These are phyloP conservation scores for Agrypnus murinus DNA, from an alignment of 2,888 invertebrate genomes.

Conservation along the genomic window DNA sequence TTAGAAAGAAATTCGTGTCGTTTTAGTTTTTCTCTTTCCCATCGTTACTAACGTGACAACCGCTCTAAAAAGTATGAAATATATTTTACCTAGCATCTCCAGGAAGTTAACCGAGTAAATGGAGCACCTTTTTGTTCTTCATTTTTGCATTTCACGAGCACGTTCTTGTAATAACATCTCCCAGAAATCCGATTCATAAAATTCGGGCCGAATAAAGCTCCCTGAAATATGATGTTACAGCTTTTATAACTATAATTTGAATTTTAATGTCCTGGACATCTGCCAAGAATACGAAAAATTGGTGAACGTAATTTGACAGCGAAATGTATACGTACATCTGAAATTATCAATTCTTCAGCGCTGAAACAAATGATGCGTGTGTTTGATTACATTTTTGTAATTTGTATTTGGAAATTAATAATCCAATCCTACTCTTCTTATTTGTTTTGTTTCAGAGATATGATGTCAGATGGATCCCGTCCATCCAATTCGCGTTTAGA, in stretches of 20 bases:
- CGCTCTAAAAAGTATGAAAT: slow-evolving; percentile 33
- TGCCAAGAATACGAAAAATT: slow-evolving; percentile 43
- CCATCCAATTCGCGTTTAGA: slow-evolving; percentile 15
- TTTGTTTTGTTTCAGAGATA: no score
- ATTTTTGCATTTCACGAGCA: slow-evolving; percentile 34
- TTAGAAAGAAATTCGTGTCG: slow-evolving; percentile 14
- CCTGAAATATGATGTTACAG: slow-evolving; percentile 42
- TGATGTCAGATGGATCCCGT: neutral
- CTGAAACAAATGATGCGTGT: neutral
- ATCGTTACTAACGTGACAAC: slow-evolving; percentile 30
- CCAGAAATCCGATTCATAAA: slow-evolving; percentile 47
- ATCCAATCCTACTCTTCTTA: neutral
- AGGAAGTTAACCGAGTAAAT: slow-evolving; percentile 33
- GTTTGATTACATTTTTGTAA: neutral
- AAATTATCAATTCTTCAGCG: neutral
- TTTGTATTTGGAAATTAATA: neutral
- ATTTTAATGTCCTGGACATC: slow-evolving; percentile 48
- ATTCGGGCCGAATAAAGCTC: slow-evolving; percentile 42
- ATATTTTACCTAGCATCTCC: slow-evolving; percentile 24
- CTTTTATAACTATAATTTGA: slow-evolving; percentile 48
- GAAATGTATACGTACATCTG: slow-evolving; percentile 6
- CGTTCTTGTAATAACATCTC: slow-evolving; percentile 42
- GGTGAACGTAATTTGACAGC: slow-evolving; percentile 20
- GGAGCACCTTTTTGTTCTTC: slow-evolving; percentile 39
- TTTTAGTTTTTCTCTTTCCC: slow-evolving; percentile 19